Evolutionary conservation across 2,888 invertebrate genomes (phyloP).

Genomic region (Linnaemya tessellans): DNA sequence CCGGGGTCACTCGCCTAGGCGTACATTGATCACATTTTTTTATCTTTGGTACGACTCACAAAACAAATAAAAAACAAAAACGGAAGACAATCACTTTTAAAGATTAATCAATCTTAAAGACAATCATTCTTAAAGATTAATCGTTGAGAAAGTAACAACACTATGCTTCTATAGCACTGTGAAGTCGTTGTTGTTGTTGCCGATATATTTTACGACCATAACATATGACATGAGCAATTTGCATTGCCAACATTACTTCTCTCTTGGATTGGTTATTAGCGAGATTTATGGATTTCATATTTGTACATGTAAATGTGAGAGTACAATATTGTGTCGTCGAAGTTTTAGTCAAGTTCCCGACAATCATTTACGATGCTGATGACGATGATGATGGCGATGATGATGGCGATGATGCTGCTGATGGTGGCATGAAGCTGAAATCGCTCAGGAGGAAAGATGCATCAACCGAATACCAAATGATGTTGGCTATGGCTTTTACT

Average conservation of each 20-base stretch:
- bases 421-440: conserved; percentile 21
- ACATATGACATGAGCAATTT: conserved; percentile 82
- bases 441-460: conserved; percentile 6
- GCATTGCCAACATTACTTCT: conserved; percentile 80
- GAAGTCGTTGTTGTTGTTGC: conserved; percentile 41
- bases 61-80: too few species aligned
- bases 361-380: conserved; percentile 39
- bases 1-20: too few species aligned
- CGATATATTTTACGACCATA: conserved; percentile 74
- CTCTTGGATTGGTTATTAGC: conserved; percentile 83
- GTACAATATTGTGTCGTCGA: conserved; percentile 60
- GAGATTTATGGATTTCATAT: conserved; percentile 83
- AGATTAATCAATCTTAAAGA: too few species aligned
- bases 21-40: too few species aligned
- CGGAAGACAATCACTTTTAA: too few species aligned
- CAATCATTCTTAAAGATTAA: too few species aligned
- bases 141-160: conserved; percentile 30
- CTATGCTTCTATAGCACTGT: not conserved
- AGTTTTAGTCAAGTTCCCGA: conserved; percentile 59
- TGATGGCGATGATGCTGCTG: conserved; percentile 27
- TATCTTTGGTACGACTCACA: too few species aligned
- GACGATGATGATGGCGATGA: conserved; percentile 17
- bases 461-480: conserved; percentile 48
- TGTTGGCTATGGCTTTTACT: conserved; percentile 45
- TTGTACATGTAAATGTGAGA: conserved; percentile 76